Evolutionary conservation across 2,888 invertebrate species (phyloP).

Genomic region (Rosalia funebris): DNA sequence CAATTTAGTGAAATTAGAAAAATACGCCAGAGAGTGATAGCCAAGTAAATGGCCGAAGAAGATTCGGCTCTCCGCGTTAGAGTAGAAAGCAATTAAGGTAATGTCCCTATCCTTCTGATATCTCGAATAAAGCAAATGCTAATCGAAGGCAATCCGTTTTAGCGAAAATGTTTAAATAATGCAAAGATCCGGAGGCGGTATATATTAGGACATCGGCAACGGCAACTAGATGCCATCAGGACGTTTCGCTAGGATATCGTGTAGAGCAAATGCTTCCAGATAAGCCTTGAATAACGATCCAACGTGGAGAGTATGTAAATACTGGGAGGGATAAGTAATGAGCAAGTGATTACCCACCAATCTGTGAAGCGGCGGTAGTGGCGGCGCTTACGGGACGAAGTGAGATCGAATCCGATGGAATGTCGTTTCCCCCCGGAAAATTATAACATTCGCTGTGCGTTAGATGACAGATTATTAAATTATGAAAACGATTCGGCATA

Average conservation of each 20-base stretch:
- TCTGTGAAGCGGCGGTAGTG: constrained; percentile 52
- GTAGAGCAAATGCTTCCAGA: constrained; percentile 46
- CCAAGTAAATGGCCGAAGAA: neutral
- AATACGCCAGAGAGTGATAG: too few species aligned
- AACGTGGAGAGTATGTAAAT: constrained; percentile 50
- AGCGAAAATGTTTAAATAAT: constrained; percentile 51
- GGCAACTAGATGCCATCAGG: constrained; percentile 43
- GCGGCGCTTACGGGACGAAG: neutral
- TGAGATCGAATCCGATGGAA: too few species aligned
- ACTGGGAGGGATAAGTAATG: constrained; percentile 57
- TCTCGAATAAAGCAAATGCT: constrained; percentile 38
- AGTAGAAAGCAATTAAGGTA: constrained; percentile 38
- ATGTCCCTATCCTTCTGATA: constrained; percentile 26
- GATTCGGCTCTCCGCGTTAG: neutral
- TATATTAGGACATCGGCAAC: constrained; percentile 36
- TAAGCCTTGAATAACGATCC: constrained; percentile 51
- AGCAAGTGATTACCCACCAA: constrained; percentile 63
- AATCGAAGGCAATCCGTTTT: constrained; percentile 45
- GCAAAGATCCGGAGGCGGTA: constrained; percentile 45
- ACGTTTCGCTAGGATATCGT: constrained; percentile 45
- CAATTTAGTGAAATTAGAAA: too few species aligned
- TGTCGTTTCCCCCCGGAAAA: neutral
- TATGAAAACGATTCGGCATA: too few species aligned
- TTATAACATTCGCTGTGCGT: neutral
- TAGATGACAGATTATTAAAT: too few species aligned